Evolutionary conservation across 2,113 vertebrate genomes (phyloP).

Genomic region (Sphyrna mokarran): DNA sequence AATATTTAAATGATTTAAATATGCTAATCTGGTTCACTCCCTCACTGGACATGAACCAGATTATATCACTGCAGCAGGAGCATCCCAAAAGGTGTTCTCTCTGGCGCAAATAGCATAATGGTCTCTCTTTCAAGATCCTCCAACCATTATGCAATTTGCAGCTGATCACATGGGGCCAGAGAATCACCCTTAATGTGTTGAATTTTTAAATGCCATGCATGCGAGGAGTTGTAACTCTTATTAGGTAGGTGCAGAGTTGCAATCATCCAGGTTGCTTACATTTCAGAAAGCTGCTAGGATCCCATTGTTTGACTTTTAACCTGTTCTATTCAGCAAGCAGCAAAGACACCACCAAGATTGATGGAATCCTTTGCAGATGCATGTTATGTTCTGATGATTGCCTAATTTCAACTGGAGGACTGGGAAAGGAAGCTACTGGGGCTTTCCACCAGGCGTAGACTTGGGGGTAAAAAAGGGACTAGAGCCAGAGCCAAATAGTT

Average conservation of each 20-base stretch:
- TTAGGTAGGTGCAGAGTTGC: neutral
- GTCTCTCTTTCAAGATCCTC: too few species aligned
- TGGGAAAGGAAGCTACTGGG: neutral
- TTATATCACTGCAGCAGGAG: too few species aligned
- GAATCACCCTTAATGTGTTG: neutral
- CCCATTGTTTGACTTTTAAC: neutral
- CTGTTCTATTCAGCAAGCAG: neutral
- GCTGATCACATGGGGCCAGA: too few species aligned
- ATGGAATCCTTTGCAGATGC: neutral
- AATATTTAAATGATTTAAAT: too few species aligned
- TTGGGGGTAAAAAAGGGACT: neutral
- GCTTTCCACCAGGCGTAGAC: neutral
- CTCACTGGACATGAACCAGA: too few species aligned
- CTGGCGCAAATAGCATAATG: too few species aligned
- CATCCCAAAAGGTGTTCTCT: too few species aligned
- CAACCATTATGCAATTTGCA: too few species aligned
- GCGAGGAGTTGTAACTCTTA: neutral
- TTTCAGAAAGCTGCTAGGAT: neutral
- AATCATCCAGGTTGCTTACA: neutral
- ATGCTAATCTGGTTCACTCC: too few species aligned
- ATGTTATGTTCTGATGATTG: too few species aligned
- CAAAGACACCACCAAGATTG: neutral
- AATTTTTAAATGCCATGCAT: neutral
- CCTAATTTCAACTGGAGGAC: too few species aligned
- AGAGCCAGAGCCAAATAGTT: neutral